A percentile compares a stretch with the other conserved stretches of the same genome.
These are phyloP conservation scores for Stenopsyche tienmushanensis DNA, from an alignment of 1,140 invertebrate species.

Conservation along the genomic window DNA sequence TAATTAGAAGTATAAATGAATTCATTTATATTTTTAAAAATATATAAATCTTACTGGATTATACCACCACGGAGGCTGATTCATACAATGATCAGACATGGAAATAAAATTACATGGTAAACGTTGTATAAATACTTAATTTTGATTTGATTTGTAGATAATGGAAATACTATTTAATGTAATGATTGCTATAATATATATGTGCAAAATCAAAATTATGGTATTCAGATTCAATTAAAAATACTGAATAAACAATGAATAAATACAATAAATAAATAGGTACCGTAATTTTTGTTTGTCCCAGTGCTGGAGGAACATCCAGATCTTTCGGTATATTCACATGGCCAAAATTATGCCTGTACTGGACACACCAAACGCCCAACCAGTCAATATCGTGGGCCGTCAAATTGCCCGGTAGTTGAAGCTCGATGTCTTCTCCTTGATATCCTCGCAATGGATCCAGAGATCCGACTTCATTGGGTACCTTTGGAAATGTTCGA, in stretches of 20 bases:
- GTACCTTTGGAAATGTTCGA: too few relatives aligned
- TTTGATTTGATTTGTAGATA: too few relatives aligned
- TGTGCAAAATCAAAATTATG: too few relatives aligned
- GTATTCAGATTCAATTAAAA: slow-evolving; percentile 1
- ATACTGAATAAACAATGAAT: too few relatives aligned
- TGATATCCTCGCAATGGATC: slow-evolving; percentile 79
- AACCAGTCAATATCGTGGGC: slow-evolving; percentile 92
- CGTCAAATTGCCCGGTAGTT: slow-evolving; percentile 79
- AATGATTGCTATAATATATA: too few relatives aligned
- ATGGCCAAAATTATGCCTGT: slow-evolving; percentile 87
- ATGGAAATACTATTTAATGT: too few relatives aligned
- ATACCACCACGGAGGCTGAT: slow-evolving; percentile 84
- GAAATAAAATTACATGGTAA: slow-evolving; percentile 14
- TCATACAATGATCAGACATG: slow-evolving; percentile 30
- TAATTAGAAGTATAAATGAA: too few relatives aligned
- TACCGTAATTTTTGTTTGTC: slow-evolving; percentile 88
- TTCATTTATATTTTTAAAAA: slow-evolving; percentile 1
- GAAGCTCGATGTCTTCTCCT: slow-evolving; percentile 88
- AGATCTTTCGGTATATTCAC: slow-evolving; percentile 85
- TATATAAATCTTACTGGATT: slow-evolving; percentile 73
- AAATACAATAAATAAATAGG: too few relatives aligned
- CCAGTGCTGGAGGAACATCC: slow-evolving; percentile 85
- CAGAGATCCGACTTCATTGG: slow-evolving; percentile 83
- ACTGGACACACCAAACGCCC: slow-evolving; percentile 84
- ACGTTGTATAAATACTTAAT: too few relatives aligned